Percentiles rank a stretch among this genome's conserved stretches.
Conservation (phyloP, 2,113 vertebrate genomes). For the Fregetta grallaria region DNA sequence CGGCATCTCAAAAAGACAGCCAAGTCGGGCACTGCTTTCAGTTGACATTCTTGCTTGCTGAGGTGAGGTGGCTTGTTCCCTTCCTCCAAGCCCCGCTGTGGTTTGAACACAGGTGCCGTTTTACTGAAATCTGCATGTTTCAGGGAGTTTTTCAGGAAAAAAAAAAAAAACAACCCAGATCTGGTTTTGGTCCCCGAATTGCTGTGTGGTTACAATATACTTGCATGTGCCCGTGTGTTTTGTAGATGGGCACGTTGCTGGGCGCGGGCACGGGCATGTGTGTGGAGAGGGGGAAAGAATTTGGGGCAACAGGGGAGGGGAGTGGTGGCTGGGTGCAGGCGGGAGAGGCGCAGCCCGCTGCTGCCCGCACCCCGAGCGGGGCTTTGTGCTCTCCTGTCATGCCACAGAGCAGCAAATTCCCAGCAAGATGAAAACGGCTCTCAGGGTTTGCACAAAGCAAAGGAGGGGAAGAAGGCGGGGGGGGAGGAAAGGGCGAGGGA, state of each 20-base stretch:
- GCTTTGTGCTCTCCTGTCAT: not conserved
- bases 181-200: not conserved
- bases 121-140: not conserved
- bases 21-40: not conserved
- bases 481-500: not conserved
- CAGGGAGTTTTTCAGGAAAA: not conserved
- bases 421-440: not conserved
- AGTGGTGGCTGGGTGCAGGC: not conserved
- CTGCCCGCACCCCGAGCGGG: accelerated
- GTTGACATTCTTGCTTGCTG: not conserved
- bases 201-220: not conserved
- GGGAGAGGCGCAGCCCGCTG: accelerated
- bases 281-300: not conserved
- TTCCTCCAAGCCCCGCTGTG: not conserved
- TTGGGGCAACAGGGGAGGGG: not conserved
- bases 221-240: not conserved
- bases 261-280: accelerated
- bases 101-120: not conserved
- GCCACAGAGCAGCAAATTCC: not conserved
- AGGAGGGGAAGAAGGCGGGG: no score
- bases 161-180: not conserved
- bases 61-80: not conserved
- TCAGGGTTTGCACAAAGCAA: not conserved
- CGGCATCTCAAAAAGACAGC: not conserved
- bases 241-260: not conserved